Conservation (phyloP, 2,113 vertebrate species). For the Antechinus stuartii region DNA sequence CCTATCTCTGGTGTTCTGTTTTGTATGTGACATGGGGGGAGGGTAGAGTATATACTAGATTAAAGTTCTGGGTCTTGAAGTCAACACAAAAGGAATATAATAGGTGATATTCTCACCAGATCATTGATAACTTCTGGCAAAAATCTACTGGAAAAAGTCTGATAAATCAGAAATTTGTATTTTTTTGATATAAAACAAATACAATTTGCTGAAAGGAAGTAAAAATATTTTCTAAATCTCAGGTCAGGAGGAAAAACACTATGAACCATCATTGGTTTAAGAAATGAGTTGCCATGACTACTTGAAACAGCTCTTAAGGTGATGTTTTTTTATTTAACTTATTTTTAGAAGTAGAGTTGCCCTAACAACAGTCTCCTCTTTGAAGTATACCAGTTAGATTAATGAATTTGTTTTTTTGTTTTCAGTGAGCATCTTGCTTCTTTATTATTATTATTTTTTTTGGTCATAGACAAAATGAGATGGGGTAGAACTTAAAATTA, state of each 20-base stretch:
- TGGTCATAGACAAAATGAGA: conserved; percentile 45
- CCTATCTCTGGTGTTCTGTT: neutral
- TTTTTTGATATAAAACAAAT: conserved; percentile 52
- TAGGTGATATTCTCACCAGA: neutral
- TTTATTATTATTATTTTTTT: conserved; percentile 32
- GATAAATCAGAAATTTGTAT: conserved; percentile 45
- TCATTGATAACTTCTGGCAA: neutral
- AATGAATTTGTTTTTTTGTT: conserved; percentile 74
- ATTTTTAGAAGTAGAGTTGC: conserved; percentile 77
- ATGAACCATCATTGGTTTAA: conserved; percentile 62
- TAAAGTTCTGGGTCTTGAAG: neutral
- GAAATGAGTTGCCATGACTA: conserved; percentile 80
- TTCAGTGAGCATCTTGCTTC: conserved; percentile 27
- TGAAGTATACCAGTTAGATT: conserved; percentile 38
- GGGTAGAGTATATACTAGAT: neutral
- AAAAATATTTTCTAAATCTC: conserved; percentile 58
- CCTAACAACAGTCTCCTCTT: conserved; percentile 72
- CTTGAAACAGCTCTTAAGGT: conserved; percentile 75
- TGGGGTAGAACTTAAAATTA: conserved; percentile 47
- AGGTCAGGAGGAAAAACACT: conserved; percentile 44
- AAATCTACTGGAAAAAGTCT: conserved; percentile 26
- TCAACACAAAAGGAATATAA: neutral
- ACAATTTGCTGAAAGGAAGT: conserved; percentile 29
- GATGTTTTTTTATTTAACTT: conserved; percentile 76
- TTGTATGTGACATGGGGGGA: neutral